Base-by-base conservation (phyloP, 2,797 vertebrate genomes). In the Silurus aristotelis region DNA sequence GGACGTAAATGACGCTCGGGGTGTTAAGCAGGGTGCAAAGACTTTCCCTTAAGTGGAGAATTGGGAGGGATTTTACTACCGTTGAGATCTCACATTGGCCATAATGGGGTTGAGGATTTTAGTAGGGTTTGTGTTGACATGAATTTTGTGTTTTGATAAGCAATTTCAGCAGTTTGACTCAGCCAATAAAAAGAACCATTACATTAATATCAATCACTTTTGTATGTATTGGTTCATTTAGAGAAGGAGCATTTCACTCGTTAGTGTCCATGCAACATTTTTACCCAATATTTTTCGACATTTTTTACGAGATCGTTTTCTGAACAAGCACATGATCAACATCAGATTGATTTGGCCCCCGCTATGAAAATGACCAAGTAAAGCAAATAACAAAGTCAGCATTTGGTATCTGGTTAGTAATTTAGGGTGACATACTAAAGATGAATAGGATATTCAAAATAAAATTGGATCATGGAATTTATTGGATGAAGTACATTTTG, bases 1-100 rank as follows among this genome's bases (percentile, higher is more conserved):
- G 60, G 72, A 79, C 63, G 67, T 56, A 22, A 77, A 80, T 72
- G 48, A 46, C 15, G 31, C 46, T 43, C 22, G 68, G 71, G 27
- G 58, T 43, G 64, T 56, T 72, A 58, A 76, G 77, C 5, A 15
- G 52, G 61, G 38, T 25, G 19, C 46, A 60, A 48, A 68, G 3
- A 38, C 61, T 68, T 61, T 64, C 60, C 48, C 79, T 56, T 25
- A 52, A 58, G 43, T 55, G 63, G 67, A 80, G 60, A 46, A 43
- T 9, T 48, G 61, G 25, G n/a, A 9, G 5, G 12, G 6, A 15
- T 79, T 79, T 61, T 77, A 77, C 15, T 58, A 17, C 25, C 56
- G 8, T 79, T 63, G 14, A 46, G 13, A 58, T 58, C 15, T 20
- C 55, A 58, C 8, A 58, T 31, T 19, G 73, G 55, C 58, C 64